Base-by-base conservation (phyloP, 2,113 vertebrate genomes). In the Agapornis roseicollis region DNA sequence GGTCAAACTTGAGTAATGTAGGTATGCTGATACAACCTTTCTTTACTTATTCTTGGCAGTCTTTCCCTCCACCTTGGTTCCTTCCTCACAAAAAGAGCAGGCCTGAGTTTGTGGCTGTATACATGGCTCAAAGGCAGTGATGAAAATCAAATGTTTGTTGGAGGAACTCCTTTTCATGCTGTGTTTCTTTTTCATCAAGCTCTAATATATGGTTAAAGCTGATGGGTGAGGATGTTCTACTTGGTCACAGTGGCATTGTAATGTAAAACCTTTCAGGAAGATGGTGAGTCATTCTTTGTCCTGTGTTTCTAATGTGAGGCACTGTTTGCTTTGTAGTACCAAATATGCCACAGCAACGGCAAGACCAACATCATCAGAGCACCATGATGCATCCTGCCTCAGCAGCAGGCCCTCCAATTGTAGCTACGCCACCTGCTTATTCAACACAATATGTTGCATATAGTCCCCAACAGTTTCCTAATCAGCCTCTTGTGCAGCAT, bases 301-400 rank as follows among this genome's bases (percentile, higher is more conserved):
- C 39, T 12, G 3, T 28, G 4, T 87, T 74, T 39, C 80, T 96
- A 37, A 92, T 3, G 3, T 7, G 29, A 49, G 11, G 20, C 73
- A 55, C 20, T 90, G 66, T 95, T 85, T 90, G 52, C 91, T 77
- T 92, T 97, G 10, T 94, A 99, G 99, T 99, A 97, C 98, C 99
- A 98, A 99, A 98, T 98, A 99, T 99, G 98, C 98, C 98, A 88
- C 99, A 99, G 93, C 99, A 99, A 95, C 98, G 99, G 96, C 99
- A 99, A 95, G 99, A 99, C 94, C 99, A 99, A 95, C 99, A 99
- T 95, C 99, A 99, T 91, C 99, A 98, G 93, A 99, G 98, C 95
- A 98, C 99, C 97, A 99, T 99, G 98, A 99, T 99, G 99, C 99
- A 99, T 88, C 98, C 99, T 29, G 99, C 98, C 28, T 99, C 99